Conservation (phyloP, 2,797 vertebrate genomes). For the Cottoperca gobio region DNA sequence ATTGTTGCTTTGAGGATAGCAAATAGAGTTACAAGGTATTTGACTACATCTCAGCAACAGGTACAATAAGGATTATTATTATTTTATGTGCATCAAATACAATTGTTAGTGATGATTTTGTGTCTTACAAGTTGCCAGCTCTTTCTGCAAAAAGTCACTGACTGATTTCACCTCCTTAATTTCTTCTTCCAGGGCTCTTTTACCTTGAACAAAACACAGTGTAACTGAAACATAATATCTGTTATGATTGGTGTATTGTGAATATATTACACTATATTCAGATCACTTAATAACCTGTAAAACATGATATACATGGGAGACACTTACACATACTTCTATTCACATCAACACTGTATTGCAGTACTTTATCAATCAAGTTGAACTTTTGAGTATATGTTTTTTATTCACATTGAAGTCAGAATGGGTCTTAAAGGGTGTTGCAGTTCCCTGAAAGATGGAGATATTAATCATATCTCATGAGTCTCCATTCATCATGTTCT, state of each 20-base stretch:
- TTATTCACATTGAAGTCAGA: slow-evolving; percentile 42
- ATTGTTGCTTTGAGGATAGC: background rate
- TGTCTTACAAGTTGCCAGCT: slow-evolving; percentile 75
- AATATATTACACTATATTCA: rapidly evolving
- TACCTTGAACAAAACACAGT: slow-evolving; percentile 26
- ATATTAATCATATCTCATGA: slow-evolving; percentile 81
- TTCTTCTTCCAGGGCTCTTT: slow-evolving; percentile 62
- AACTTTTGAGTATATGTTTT: no score
- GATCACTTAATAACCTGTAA: background rate
- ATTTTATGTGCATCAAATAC: background rate
- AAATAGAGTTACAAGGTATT: background rate
- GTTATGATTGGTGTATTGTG: rapidly evolving
- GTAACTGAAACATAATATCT: background rate
- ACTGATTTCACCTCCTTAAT: slow-evolving; percentile 40
- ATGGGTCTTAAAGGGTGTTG: slow-evolving; percentile 69
- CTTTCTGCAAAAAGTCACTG: slow-evolving; percentile 51
- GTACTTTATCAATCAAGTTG: no score
- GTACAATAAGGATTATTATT: background rate
- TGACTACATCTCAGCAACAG: background rate
- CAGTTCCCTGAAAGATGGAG: slow-evolving; percentile 67
- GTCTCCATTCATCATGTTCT: slow-evolving; percentile 78
- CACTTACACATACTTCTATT: no score
- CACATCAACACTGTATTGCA: no score
- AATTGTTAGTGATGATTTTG: background rate
- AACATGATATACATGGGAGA: no score